Percentiles rank a stretch among this genome's conserved stretches.
Conservation (phyloP, 2,113 vertebrate genomes). For the Sinocyclocheilus grahami region DNA sequence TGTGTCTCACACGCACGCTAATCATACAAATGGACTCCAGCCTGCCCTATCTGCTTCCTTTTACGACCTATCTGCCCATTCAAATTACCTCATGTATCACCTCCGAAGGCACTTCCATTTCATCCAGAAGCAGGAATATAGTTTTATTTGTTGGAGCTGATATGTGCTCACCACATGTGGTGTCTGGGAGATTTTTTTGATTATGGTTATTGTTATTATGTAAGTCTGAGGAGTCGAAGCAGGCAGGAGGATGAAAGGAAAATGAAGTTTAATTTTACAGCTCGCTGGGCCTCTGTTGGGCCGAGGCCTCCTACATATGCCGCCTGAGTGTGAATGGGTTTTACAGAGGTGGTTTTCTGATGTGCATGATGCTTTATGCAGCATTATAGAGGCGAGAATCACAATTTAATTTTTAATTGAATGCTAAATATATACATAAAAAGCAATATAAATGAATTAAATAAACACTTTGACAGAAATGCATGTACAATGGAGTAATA, state of each 20-base stretch:
- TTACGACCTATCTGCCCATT: not conserved
- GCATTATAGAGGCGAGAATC: not conserved
- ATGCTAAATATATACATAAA: not conserved
- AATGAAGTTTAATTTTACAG: slow-evolving; percentile 80
- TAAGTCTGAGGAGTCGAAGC: slow-evolving; percentile 65
- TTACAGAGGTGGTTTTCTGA: not conserved
- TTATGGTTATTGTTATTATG: slow-evolving; percentile 70
- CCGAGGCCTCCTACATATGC: slow-evolving; percentile 19
- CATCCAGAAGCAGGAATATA: not conserved
- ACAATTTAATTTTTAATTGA: not conserved
- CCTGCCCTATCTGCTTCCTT: not conserved
- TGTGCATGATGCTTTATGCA: not conserved
- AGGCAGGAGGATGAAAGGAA: slow-evolving; percentile 66
- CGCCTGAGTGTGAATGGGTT: slow-evolving; percentile 5
- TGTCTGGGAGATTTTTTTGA: slow-evolving; percentile 57
- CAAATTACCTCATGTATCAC: slow-evolving; percentile 31
- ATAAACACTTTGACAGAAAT: slow-evolving; percentile 3
- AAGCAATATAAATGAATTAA: not conserved
- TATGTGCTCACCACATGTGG: slow-evolving; percentile 52
- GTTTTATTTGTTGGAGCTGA: slow-evolving; percentile 3
- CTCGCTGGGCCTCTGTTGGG: slow-evolving; percentile 66
- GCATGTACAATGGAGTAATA: not conserved
- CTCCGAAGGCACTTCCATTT: not conserved
- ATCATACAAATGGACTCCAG: slow-evolving; percentile 14
- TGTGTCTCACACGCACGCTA: not conserved